Base-by-base conservation (phyloP, 2,797 vertebrate genomes). In the Oreonectes daqikongensis region DNA sequence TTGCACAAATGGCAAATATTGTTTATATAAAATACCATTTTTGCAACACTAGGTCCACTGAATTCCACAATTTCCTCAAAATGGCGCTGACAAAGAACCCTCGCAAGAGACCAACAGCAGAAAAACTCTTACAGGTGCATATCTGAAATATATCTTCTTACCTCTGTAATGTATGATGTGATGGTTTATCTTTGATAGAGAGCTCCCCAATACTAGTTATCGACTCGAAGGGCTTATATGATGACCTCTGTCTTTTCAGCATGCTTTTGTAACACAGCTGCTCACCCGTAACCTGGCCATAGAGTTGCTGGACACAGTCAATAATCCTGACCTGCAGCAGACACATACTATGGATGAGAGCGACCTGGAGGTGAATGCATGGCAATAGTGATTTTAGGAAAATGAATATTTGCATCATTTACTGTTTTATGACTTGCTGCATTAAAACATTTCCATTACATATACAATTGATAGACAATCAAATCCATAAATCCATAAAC, bases 11-110 rank as follows among this genome's bases (percentile, higher is more conserved):
- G 11, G 18, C n/a, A 32, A 46, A 48, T 38, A 53, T 66, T 59
- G 17, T 57, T 68, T 2, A 52, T 66, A 42, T 3, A 5, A 26
- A 10, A 3, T 0, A 40, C 9, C 11, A 12, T 14, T 44, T 76
- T 22, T 46, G 14, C 0, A 22, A 32, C 10, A 12, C 48, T 32
- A 94, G 93, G 93, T 91, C 92, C 14, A 76, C 88, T 17, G 91
- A 90, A 61, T 92, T 93, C 46, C 92, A 94, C 81, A 90, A 84
- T 50, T 94, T 94, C 80, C 57, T 93, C 73, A 94, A 94, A 76
- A 75, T 89, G 74, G 85, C 90, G 8, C 85, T 94, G 65, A 93
- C 89, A 57, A 93, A 93, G 85, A 94, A 88, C 77, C 91, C 93
- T 48, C 93, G 91, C 55, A 93, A 93, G 80, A 87, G 93, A 6